Conservation (phyloP, 1,140 invertebrate species). For the Oppia nitens region DNA sequence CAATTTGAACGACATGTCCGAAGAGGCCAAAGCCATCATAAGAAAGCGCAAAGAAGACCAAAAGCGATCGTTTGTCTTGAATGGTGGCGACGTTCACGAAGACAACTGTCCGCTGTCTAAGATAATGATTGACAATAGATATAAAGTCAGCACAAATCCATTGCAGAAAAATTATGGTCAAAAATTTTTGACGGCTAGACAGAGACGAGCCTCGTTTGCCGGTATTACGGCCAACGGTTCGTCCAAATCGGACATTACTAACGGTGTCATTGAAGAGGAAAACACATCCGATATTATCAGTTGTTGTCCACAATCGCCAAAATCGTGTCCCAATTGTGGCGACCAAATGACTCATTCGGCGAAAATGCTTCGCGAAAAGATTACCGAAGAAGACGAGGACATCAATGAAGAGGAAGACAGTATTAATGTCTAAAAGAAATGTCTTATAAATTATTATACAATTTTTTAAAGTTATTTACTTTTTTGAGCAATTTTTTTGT, state of each 20-base stretch:
- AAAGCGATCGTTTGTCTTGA: too few relatives aligned
- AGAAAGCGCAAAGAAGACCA: neutral
- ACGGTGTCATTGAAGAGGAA: neutral
- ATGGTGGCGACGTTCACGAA: neutral
- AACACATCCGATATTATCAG: neutral
- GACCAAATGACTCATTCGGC: neutral
- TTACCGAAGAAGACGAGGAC: neutral
- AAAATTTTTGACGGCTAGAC: neutral
- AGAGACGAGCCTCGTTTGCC: neutral
- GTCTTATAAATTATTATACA: too few relatives aligned
- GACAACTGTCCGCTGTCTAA: neutral
- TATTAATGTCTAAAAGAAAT: neutral
- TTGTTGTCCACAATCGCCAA: too few relatives aligned
- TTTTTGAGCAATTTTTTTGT: too few relatives aligned
- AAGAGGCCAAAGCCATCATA: neutral
- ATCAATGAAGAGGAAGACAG: neutral
- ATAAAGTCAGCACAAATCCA: neutral
- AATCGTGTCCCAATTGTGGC: neutral
- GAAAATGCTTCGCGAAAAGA: neutral
- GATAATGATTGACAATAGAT: neutral
- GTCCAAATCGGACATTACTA: too few relatives aligned
- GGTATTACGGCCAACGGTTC: neutral
- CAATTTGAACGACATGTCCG: constrained; percentile 39
- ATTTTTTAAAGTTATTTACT: too few relatives aligned
- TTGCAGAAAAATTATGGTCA: neutral